Percentiles rank a stretch among this genome's conserved stretches.
phyloP scores from a whole-genome alignment of 2,797 vertebrate species.

The Hybognathus amarus region DNA sequence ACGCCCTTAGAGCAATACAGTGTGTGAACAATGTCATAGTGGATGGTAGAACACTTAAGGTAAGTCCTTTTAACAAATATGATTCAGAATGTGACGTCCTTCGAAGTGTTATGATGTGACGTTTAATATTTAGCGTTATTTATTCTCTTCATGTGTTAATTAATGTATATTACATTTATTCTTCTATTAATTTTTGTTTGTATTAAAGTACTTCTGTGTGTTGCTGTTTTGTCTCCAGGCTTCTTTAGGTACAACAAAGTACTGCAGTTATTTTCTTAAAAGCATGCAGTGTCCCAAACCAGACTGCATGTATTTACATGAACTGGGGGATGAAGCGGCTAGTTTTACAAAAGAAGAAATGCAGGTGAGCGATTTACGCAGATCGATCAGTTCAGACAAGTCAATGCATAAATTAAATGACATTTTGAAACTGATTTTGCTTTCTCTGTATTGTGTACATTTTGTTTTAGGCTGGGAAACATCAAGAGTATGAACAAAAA shows the following conservation, averaged over 20 bases:
- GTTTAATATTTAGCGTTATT: neutral
- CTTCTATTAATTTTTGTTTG: neutral
- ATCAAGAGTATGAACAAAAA: slow-evolving; percentile 91
- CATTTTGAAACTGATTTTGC: neutral
- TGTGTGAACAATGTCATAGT: slow-evolving; percentile 99
- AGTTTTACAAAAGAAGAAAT: slow-evolving; percentile 99
- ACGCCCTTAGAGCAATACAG: slow-evolving; percentile 98
- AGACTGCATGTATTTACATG: slow-evolving; percentile 99
- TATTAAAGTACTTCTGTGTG: slow-evolving; percentile 2
- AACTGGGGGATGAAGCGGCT: slow-evolving; percentile 96
- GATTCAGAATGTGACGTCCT: neutral
- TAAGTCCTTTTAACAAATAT: slow-evolving; percentile 60
- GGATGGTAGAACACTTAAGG: slow-evolving; percentile 98
- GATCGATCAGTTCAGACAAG: neutral
- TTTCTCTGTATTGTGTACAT: neutral
- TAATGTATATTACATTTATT: neutral
- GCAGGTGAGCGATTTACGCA: slow-evolving; percentile 81
- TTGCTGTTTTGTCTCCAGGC: slow-evolving; percentile 77
- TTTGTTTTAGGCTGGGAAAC: slow-evolving; percentile 82
- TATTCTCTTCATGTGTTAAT: no score
- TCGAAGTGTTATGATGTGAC: neutral
- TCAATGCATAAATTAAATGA: neutral
- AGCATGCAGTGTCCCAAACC: slow-evolving; percentile 99
- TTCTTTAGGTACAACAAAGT: slow-evolving; percentile 99
- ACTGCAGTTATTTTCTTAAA: slow-evolving; percentile 99